Conservation (phyloP, 2,797 vertebrate species). For the Amblyraja radiata region DNA sequence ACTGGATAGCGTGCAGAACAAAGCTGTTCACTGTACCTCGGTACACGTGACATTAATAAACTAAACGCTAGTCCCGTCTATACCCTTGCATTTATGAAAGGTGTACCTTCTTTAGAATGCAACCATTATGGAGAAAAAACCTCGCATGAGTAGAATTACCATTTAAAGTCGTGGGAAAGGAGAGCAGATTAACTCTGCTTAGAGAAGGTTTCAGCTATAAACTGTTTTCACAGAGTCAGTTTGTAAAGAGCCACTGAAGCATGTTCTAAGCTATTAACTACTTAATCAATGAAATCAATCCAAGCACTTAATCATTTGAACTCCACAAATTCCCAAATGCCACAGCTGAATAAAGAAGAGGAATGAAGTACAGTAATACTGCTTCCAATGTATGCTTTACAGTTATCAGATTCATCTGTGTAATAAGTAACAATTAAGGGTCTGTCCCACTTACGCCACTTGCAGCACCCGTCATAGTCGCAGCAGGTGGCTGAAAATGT, state of each 20-base stretch:
- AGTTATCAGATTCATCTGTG: not conserved
- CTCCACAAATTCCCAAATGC: not conserved
- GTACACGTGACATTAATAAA: too few relatives aligned
- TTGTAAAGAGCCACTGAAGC: not conserved
- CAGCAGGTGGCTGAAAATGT: too few relatives aligned
- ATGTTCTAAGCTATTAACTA: constrained; percentile 6
- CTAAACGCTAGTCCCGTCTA: too few relatives aligned
- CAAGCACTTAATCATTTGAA: constrained; percentile 6
- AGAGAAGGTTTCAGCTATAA: not conserved
- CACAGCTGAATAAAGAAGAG: not conserved
- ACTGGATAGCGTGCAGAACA: too few relatives aligned
- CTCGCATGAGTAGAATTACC: not conserved
- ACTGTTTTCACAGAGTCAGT: not conserved
- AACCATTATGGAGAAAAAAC: too few relatives aligned
- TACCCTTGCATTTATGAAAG: not conserved
- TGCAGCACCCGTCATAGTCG: too few relatives aligned
- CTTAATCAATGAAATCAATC: constrained; percentile 20
- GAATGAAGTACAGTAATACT: not conserved
- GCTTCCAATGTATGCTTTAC: not conserved
- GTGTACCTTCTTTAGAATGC: not conserved
- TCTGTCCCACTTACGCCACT: too few relatives aligned
- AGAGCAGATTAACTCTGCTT: not conserved
- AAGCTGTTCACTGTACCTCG: too few relatives aligned
- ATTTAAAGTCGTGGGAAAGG: not conserved
- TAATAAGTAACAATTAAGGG: not conserved